A percentile compares a stretch with the other conserved stretches of the same genome.
These are phyloP conservation scores for Notolepis coatsorum DNA, from an alignment of 2,797 vertebrate genomes.

Conservation along the genomic window DNA sequence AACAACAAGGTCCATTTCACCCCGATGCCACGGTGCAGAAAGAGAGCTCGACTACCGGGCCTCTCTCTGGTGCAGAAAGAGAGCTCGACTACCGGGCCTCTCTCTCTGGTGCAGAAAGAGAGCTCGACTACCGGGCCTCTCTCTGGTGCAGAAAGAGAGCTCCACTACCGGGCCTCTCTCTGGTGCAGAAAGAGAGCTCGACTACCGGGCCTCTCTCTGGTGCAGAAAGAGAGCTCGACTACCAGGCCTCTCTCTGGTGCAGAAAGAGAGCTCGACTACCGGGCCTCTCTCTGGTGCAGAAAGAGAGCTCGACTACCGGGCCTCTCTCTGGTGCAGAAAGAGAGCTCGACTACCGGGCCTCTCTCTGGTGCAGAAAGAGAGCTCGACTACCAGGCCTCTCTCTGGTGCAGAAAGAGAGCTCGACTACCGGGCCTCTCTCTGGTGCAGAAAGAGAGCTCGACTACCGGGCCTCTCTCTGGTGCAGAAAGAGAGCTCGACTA, in stretches of 20 bases:
- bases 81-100: too few species aligned
- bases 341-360: too few species aligned
- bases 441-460: neutral
- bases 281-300: too few species aligned
- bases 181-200: neutral
- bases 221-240: neutral
- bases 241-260: too few species aligned
- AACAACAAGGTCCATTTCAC: neutral
- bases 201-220: too few species aligned
- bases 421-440: too few species aligned
- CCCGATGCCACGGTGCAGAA: neutral
- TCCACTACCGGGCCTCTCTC: too few species aligned
- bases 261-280: slow-evolving; percentile 4
- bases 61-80: neutral
- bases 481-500: slow-evolving; percentile 4
- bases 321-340: too few species aligned
- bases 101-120: neutral
- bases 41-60: slow-evolving; percentile 2
- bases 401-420: neutral
- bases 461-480: too few species aligned
- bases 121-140: too few species aligned
- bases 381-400: too few species aligned
- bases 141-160: neutral
- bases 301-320: slow-evolving; percentile 1
- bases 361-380: neutral